Evolutionary conservation across 2,888 invertebrate species (phyloP).

Genomic region (Amphipoea oculea): DNA sequence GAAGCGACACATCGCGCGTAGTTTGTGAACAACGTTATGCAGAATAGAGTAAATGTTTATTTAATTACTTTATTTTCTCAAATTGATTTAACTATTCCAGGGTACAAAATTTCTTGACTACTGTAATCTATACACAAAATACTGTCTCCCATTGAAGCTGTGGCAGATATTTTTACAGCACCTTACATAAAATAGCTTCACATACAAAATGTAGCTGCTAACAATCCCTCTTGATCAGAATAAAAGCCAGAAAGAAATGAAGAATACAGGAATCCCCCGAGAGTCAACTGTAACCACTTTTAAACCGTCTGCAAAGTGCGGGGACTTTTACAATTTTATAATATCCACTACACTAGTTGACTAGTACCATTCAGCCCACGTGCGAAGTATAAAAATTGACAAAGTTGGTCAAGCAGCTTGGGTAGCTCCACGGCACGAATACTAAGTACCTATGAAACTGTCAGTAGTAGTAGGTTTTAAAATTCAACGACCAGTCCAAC

Average conservation of each 20-base stretch:
- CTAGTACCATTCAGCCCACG: conserved; percentile 52
- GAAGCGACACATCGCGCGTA: no score
- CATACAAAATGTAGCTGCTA: neutral
- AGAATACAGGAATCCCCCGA: neutral
- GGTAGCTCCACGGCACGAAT: conserved; percentile 55
- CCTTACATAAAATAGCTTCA: neutral
- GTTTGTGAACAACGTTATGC: no score
- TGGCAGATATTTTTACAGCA: no score
- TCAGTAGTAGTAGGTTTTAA: conserved; percentile 47
- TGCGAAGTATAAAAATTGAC: conserved; percentile 68
- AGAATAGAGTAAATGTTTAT: no score
- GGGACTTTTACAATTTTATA: conserved; percentile 57
- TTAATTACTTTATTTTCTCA: no score
- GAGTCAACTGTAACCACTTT: conserved; percentile 41
- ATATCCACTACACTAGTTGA: conserved; percentile 41
- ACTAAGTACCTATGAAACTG: conserved; percentile 55
- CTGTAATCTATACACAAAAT: no score
- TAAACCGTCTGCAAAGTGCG: conserved; percentile 46
- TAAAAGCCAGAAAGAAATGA: neutral
- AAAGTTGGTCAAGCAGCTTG: conserved; percentile 68
- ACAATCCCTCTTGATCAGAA: neutral
- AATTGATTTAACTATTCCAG: no score
- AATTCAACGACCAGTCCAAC: conserved; percentile 43
- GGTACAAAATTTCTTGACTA: no score
- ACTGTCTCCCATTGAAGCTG: no score